phyloP scores from a whole-genome alignment of 2,113 vertebrate genomes.

The Grammomys dolichurus region DNA sequence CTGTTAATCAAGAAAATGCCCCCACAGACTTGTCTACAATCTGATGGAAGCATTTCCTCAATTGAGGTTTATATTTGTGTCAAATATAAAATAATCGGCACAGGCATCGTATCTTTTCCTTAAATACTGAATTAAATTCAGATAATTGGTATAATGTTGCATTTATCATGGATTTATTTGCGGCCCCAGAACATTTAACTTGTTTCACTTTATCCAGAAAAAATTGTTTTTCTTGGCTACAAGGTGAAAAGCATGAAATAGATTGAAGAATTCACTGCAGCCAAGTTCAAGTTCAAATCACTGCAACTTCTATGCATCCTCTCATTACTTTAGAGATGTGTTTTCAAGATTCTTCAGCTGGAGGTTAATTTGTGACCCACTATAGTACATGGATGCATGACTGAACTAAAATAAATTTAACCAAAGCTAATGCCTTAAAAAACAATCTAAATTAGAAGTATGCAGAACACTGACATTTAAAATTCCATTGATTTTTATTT shows the following conservation, averaged over 20 bases:
- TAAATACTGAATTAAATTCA: conserved; percentile 9
- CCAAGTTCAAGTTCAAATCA: conserved; percentile 17
- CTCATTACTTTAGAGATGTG: not conserved
- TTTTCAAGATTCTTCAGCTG: not conserved
- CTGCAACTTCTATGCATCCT: not conserved
- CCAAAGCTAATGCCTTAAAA: conserved; percentile 19
- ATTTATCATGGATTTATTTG: not conserved
- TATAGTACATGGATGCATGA: not conserved
- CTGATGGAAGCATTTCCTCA: not conserved
- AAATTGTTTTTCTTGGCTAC: not conserved
- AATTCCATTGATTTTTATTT: not conserved
- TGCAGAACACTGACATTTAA: conserved; percentile 17
- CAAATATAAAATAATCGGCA: not conserved
- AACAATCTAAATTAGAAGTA: conserved; percentile 13
- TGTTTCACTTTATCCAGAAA: not conserved
- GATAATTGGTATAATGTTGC: not conserved
- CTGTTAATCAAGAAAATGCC: not conserved
- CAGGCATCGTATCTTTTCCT: not conserved
- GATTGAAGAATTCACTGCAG: not conserved
- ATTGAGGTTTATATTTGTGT: not conserved
- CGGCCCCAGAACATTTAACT: not conserved
- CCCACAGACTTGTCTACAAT: not conserved
- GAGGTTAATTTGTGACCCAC: not conserved
- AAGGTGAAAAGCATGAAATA: not conserved
- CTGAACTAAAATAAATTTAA: not conserved